phyloP scores from a whole-genome alignment of 30 jellyfish, hydroid and myxozoan genomes.

The Aurelia coerulea region DNA sequence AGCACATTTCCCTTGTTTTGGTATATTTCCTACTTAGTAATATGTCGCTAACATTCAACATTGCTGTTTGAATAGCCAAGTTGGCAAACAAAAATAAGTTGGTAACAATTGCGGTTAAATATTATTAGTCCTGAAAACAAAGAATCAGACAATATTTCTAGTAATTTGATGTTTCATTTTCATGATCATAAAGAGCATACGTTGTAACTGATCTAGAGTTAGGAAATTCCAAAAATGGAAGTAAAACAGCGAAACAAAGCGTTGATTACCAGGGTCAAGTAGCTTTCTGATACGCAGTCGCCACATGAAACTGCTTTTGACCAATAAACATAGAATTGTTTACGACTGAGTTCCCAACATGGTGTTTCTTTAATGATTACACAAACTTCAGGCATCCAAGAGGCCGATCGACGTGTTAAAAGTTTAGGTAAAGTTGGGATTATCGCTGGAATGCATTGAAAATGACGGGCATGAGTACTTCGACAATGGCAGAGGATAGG shows the following conservation, averaged over 20 bases:
- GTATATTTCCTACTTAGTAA: no score
- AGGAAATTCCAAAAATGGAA: constrained; percentile 42
- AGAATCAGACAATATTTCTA: no score
- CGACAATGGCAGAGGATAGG: constrained; percentile 7
- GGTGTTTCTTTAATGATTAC: constrained; percentile 10
- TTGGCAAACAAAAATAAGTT: constrained; percentile 23
- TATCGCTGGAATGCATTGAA: constrained; percentile 21
- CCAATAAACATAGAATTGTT: constrained; percentile 55
- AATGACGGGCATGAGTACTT: constrained; percentile 4
- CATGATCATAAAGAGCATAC: neutral
- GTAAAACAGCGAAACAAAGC: constrained; percentile 52
- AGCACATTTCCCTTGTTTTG: no score
- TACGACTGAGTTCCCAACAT: constrained; percentile 48
- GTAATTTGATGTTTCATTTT: no score
- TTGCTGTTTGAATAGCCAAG: neutral
- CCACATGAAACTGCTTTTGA: constrained; percentile 67
- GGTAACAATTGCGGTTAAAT: constrained; percentile 48
- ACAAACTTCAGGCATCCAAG: no score
- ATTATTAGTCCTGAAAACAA: constrained; percentile 10
- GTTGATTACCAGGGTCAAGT: constrained; percentile 60
- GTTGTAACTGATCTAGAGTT: constrained; percentile 28
- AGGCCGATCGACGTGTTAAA: no score
- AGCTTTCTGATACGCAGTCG: constrained; percentile 31
- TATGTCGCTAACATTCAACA: no score
- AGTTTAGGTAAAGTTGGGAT: neutral